Conservation (phyloP, 2,888 invertebrate species). For the Ditula angustiorana region DNA sequence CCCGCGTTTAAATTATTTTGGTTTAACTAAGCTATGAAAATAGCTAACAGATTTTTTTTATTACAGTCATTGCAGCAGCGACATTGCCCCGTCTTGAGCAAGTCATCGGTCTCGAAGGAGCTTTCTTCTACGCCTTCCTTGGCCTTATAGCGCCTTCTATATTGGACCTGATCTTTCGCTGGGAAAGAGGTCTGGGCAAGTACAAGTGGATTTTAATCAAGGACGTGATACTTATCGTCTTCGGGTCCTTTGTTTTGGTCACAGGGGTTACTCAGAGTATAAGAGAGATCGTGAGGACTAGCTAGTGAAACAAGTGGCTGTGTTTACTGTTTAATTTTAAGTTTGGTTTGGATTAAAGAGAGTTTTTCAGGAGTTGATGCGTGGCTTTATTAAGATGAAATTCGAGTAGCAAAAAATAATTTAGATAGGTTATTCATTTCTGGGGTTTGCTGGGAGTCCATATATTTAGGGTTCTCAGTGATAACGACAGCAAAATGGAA, state of each 20-base stretch:
- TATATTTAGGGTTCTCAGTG: too few relatives aligned
- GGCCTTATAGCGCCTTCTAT: conserved; percentile 91
- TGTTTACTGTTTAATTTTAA: conserved; percentile 36
- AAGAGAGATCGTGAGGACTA: conserved; percentile 67
- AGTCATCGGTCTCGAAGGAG: conserved; percentile 81
- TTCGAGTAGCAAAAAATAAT: neutral
- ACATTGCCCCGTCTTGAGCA: conserved; percentile 72
- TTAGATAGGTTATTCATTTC: too few relatives aligned
- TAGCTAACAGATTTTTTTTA: too few relatives aligned
- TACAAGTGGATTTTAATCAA: conserved; percentile 89
- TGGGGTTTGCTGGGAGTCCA: too few relatives aligned
- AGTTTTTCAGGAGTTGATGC: neutral
- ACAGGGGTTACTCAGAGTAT: conserved; percentile 86
- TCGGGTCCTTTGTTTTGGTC: conserved; percentile 88
- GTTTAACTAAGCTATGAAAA: too few relatives aligned
- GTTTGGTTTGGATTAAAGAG: conserved; percentile 44
- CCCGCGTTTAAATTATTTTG: too few relatives aligned
- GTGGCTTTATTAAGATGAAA: neutral
- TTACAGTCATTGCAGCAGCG: conserved; percentile 75
- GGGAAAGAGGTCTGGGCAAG: conserved; percentile 88
- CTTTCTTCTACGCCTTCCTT: conserved; percentile 88
- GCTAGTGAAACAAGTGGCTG: conserved; percentile 43
- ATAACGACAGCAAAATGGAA: too few relatives aligned
- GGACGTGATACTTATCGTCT: conserved; percentile 85
- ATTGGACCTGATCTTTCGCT: conserved; percentile 89